These are phyloP conservation scores for Todiramphus saurophagus DNA, from an alignment of 2,113 vertebrate species.

Conservation along the genomic window DNA sequence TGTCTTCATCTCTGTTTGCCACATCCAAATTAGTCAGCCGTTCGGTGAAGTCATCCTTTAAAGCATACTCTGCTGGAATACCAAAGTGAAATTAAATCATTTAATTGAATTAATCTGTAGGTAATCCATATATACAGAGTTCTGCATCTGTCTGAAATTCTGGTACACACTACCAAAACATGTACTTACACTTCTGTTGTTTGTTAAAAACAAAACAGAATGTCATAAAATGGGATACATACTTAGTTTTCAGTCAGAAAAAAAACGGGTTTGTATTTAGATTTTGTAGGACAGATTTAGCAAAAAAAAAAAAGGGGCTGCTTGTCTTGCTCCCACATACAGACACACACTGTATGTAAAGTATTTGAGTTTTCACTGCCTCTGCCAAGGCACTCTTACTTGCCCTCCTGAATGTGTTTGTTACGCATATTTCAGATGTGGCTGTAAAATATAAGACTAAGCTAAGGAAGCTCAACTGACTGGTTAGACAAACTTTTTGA, in stretches of 20 bases:
- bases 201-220: neutral
- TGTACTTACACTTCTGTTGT: neutral
- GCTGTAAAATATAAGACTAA: neutral
- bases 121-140: neutral
- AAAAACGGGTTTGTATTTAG: neutral
- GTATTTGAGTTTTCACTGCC: neutral
- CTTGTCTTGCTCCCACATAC: neutral
- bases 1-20: conserved; percentile 62
- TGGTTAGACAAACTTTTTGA: neutral
- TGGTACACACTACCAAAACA: neutral
- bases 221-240: neutral
- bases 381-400: neutral
- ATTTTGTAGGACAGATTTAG: neutral
- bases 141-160: neutral
- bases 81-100: conserved; percentile 41
- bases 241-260: neutral
- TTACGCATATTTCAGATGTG: neutral
- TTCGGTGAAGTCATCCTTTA: conserved; percentile 67
- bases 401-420: neutral
- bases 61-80: conserved; percentile 60
- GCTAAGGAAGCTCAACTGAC: neutral
- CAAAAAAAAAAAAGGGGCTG: neutral
- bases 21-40: conserved; percentile 55
- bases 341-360: neutral
- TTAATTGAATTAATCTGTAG: neutral